Evolutionary conservation across 1,140 invertebrate species (phyloP).

Genomic region (Belonocnema kinseyi): DNA sequence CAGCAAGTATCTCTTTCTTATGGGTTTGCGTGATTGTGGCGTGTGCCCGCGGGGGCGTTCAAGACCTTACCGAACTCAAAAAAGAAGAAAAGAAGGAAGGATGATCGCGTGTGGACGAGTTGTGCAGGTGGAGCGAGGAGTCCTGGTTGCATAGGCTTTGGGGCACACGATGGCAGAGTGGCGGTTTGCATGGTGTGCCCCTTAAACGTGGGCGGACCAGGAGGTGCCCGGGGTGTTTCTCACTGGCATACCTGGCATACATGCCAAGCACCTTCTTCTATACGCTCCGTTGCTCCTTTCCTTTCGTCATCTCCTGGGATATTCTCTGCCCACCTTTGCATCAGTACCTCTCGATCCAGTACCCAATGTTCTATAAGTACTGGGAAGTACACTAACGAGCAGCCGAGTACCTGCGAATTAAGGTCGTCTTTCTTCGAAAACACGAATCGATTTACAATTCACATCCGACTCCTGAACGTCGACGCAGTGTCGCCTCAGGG

Average conservation of each 20-base stretch:
- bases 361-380: neutral
- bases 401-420: slow-evolving; percentile 25
- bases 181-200: slow-evolving; percentile 52
- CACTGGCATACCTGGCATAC: slow-evolving; percentile 68
- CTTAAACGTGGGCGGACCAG: slow-evolving; percentile 70
- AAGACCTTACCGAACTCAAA: slow-evolving; percentile 27
- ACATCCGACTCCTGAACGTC: too few species aligned
- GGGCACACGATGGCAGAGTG: slow-evolving; percentile 43
- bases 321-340: neutral
- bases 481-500: too few species aligned
- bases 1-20: neutral
- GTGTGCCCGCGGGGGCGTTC: slow-evolving; percentile 72
- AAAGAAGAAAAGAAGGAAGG: slow-evolving; percentile 42
- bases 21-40: slow-evolving; percentile 67
- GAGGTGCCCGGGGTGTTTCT: slow-evolving; percentile 66
- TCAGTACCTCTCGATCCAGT: neutral
- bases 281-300: slow-evolving; percentile 36
- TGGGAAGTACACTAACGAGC: slow-evolving; percentile 1
- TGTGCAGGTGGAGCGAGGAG: slow-evolving; percentile 56
- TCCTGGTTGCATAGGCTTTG: slow-evolving; percentile 40
- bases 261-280: slow-evolving; percentile 48
- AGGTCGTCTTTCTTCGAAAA: slow-evolving; percentile 39
- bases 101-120: slow-evolving; percentile 54
- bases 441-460: neutral
- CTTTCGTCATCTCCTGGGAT: slow-evolving; percentile 13